These are phyloP conservation scores for Dendroctonus valens DNA, from an alignment of 1,140 invertebrate species.

Conservation along the genomic window DNA sequence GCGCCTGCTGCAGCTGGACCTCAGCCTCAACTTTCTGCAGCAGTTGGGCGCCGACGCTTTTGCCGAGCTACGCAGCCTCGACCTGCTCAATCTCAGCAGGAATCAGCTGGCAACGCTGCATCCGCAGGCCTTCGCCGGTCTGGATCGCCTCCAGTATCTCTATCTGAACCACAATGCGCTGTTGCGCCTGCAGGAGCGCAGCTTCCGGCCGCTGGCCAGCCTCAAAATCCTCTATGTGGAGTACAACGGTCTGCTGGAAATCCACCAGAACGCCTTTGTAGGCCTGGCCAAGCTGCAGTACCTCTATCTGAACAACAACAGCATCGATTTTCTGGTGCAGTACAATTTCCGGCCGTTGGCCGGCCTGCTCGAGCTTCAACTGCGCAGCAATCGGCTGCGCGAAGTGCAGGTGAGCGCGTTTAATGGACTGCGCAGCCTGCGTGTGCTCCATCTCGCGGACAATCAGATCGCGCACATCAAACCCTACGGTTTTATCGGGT, in stretches of 20 bases:
- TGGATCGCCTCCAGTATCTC: constrained; percentile 44
- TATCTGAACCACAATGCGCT: constrained; percentile 44
- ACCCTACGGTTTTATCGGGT: constrained; percentile 45
- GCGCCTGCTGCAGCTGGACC: constrained; percentile 41
- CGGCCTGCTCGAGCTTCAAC: constrained; percentile 45
- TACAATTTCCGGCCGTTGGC: constrained; percentile 47
- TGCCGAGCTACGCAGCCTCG: constrained; percentile 41
- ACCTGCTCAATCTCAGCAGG: constrained; percentile 43
- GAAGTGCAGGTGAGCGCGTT: constrained; percentile 47
- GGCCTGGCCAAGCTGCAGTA: constrained; percentile 42
- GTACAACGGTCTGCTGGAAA: constrained; percentile 41
- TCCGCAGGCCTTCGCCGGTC: constrained; percentile 42
- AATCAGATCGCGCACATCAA: constrained; percentile 40
- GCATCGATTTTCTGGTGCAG: constrained; percentile 41
- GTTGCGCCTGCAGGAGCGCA: constrained; percentile 39
- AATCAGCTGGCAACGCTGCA: constrained; percentile 43
- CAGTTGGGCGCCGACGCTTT: constrained; percentile 42
- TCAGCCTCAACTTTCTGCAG: constrained; percentile 41
- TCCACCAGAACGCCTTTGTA: constrained; percentile 42
- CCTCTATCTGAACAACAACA: constrained; percentile 47
- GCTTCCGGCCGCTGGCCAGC: constrained; percentile 40
- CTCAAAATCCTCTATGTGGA: constrained; percentile 45
- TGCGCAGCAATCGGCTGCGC: constrained; percentile 43
- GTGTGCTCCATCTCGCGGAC: constrained; percentile 42
- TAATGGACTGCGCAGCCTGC: constrained; percentile 43